Evolutionary conservation across 2,888 invertebrate species (phyloP).

Genomic region (Amblyteles armatorius): DNA sequence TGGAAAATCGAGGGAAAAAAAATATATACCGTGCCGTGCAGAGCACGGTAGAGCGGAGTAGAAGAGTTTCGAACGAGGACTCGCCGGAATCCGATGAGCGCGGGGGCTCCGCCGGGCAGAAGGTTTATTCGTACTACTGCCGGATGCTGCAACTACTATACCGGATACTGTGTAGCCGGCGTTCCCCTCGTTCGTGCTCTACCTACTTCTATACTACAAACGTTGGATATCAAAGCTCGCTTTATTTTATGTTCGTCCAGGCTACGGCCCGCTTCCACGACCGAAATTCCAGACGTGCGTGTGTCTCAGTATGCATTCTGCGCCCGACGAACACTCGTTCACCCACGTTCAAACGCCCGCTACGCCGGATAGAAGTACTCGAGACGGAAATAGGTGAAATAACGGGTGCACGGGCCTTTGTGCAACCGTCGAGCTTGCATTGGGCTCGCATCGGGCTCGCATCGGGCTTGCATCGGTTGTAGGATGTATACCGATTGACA

Average conservation of each 20-base stretch:
- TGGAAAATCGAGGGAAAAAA: slow-evolving; percentile 26
- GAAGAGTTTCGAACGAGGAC: slow-evolving; percentile 53
- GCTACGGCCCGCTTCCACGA: slow-evolving; percentile 43
- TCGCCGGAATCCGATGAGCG: slow-evolving; percentile 50
- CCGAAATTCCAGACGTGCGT: slow-evolving; percentile 43
- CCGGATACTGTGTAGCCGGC: slow-evolving; percentile 6
- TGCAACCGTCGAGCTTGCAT: slow-evolving; percentile 1
- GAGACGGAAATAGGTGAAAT: slow-evolving; percentile 25
- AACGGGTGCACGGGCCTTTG: slow-evolving; percentile 30
- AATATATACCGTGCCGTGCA: slow-evolving; percentile 9
- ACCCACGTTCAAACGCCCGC: slow-evolving; percentile 8
- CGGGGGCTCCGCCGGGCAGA: slow-evolving; percentile 54
- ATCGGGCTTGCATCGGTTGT: not conserved
- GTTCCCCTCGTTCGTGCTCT: slow-evolving; percentile 12
- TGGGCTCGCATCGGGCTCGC: not conserved
- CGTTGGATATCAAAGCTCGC: slow-evolving; percentile 57
- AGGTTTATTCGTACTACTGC: slow-evolving; percentile 62
- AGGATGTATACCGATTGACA: not conserved
- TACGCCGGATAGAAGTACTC: not conserved
- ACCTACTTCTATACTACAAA: slow-evolving; percentile 46
- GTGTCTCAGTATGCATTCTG: slow-evolving; percentile 28
- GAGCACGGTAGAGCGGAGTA: slow-evolving; percentile 29
- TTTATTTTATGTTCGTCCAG: slow-evolving; percentile 54
- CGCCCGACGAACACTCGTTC: not conserved
- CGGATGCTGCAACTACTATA: slow-evolving; percentile 50